phyloP scores from a whole-genome alignment of 2,113 vertebrate species.

The Podiceps cristatus region DNA sequence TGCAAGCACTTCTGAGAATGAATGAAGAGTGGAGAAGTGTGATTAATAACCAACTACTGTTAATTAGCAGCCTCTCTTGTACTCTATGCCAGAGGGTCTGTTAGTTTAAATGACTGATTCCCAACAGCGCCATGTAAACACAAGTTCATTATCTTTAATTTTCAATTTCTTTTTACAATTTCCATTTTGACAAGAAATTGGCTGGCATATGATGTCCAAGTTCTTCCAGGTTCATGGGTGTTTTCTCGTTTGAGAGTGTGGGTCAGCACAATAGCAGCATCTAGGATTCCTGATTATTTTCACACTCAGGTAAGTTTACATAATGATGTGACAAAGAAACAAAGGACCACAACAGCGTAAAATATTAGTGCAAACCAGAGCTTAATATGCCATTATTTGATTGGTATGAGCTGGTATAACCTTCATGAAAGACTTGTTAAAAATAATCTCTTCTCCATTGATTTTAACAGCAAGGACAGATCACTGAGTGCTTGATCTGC shows the following conservation, averaged over 20 bases:
- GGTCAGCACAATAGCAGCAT: not conserved
- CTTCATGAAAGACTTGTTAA: not conserved
- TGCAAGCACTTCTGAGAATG: not conserved
- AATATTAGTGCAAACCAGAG: not conserved
- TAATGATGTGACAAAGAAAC: not conserved
- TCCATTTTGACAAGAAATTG: not conserved
- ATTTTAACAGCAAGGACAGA: not conserved
- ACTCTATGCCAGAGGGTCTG: not conserved
- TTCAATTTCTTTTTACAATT: not conserved
- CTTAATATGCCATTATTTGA: not conserved
- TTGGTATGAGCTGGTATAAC: not conserved
- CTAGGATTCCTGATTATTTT: not conserved
- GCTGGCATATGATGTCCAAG: not conserved
- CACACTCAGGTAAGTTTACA: not conserved
- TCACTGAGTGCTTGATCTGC: not conserved
- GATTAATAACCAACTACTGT: conserved; percentile 46
- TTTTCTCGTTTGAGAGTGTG: not conserved
- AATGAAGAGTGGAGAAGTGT: conserved; percentile 24
- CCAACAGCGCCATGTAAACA: conserved; percentile 13
- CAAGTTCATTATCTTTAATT: conserved; percentile 9
- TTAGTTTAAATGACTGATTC: conserved; percentile 24
- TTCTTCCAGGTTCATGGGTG: not conserved
- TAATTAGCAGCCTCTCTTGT: conserved; percentile 45
- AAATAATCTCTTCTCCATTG: not conserved
- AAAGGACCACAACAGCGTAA: not conserved